These are phyloP conservation scores for Nannospalax galili DNA, from an alignment of 2,113 vertebrate species.

Conservation along the genomic window DNA sequence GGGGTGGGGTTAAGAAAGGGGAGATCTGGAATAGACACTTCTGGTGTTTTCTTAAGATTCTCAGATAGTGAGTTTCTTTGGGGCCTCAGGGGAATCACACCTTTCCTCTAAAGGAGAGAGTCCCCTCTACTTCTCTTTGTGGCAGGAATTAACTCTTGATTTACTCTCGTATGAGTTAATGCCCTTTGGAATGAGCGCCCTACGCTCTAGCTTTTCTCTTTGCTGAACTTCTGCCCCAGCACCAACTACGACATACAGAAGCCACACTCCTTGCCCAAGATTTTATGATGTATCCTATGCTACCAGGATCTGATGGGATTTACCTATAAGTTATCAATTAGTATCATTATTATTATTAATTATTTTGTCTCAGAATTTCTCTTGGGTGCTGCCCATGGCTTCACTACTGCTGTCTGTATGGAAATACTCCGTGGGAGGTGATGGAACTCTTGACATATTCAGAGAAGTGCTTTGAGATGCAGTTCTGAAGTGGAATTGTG, in stretches of 20 bases:
- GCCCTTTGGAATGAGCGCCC: not conserved
- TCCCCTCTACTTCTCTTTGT: not conserved
- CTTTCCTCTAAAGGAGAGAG: not conserved
- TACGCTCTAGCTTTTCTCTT: not conserved
- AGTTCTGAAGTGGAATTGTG: not conserved
- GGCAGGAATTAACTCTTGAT: slow-evolving; percentile 46
- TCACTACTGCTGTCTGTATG: not conserved
- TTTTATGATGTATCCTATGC: not conserved
- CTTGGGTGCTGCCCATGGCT: not conserved
- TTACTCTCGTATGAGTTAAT: not conserved
- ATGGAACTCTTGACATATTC: not conserved
- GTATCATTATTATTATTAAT: not conserved
- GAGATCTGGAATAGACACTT: slow-evolving; percentile 15
- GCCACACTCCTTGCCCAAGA: too few relatives aligned
- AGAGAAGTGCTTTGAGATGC: not conserved
- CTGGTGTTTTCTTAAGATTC: slow-evolving; percentile 44
- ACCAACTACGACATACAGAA: not conserved
- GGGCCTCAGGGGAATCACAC: not conserved
- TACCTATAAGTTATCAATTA: not conserved
- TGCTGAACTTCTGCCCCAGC: not conserved
- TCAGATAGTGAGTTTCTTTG: slow-evolving; percentile 30
- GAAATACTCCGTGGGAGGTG: not conserved
- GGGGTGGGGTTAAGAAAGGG: not conserved
- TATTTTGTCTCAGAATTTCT: not conserved
- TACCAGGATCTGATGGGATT: slow-evolving; percentile 14